Conservation (phyloP, 2,797 vertebrate genomes). For the Anas bernieri region DNA sequence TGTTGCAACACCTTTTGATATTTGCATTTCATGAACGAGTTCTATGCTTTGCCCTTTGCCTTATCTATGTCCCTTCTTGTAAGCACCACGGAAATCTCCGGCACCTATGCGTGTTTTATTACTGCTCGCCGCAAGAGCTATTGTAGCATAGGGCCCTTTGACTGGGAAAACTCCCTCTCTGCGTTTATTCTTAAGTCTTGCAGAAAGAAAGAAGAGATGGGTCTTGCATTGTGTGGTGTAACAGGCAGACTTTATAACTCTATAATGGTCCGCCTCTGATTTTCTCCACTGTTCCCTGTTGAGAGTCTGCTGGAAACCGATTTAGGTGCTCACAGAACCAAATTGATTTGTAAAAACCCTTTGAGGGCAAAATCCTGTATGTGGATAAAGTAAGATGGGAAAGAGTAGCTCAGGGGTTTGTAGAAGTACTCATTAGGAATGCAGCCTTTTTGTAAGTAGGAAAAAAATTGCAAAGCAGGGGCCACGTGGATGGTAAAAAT, state of each 20-base stretch:
- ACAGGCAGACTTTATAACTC: no score
- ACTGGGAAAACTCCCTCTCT: background rate
- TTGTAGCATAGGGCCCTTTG: background rate
- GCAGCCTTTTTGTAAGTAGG: background rate
- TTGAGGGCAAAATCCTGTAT: background rate
- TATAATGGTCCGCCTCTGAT: no score
- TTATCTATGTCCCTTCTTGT: background rate
- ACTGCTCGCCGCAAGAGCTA: background rate
- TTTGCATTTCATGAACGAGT: fast-evolving
- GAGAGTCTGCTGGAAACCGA: no score
- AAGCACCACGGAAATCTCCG: background rate
- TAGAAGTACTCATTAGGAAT: background rate
- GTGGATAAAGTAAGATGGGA: background rate
- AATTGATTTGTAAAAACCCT: background rate
- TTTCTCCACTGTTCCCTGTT: no score
- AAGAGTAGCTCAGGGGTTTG: background rate
- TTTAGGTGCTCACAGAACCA: background rate
- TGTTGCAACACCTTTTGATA: background rate
- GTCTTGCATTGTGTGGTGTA: background rate
- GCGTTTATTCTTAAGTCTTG: background rate
- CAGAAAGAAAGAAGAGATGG: background rate
- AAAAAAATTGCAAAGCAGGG: background rate
- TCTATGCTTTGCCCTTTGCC: background rate
- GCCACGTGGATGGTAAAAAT: background rate
- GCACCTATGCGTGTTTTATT: fast-evolving